Evolutionary conservation across 2,113 vertebrate genomes (phyloP), one percentile per base, ranked within the genome.

Genomic region (Xerus inauris): DNA sequence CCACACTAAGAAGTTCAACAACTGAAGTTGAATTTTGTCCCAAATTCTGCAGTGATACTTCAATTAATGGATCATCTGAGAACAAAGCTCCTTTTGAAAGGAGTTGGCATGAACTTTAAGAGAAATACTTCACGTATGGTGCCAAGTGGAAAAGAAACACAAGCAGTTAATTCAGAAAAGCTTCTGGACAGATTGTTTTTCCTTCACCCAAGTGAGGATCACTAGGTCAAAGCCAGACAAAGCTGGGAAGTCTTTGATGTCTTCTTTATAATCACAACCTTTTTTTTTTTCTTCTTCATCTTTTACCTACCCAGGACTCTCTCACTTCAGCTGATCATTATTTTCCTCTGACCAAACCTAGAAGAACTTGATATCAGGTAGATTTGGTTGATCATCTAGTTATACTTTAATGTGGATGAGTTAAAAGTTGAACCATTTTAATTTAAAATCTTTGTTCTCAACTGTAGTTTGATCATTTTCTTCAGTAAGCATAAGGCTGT

Each of bases 21-120:
- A 77, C 45, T 84, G 77, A 71, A 81, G 42, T 24, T 67, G 91
- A 96, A 94, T 96, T 96, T 91, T 95, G 38, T 77, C 38, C 91
- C 77, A 83, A 83, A 76, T 81, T 96, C 83, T 96, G 47, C 54
- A 95, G 59, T 65, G 91, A 83, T 67, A 67, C 32, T 49, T 81
- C 73, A 93, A 86, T 93, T 94, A 94, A 30, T 87, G 83, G 80
- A 89, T 89, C 82, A 54, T 79, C 73, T 69, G 89, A 96, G 91
- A 91, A 97, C 85, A 95, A 96, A 96, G 57, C 49, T 89, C 59
- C 49, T 62, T 95, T 94, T 94, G 85, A 94, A 96, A 76, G 28
- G 71, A 90, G 17, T 5, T 96, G 85, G 90, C 49, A 20, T 49
- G 28, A 17, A 12, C 40, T 88, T 92, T 86, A 38, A 94, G 93